Evolutionary conservation across 2,888 invertebrate genomes (phyloP), one percentile per base, ranked within the genome.

Genomic region (Chromoteleia sp.): DNA sequence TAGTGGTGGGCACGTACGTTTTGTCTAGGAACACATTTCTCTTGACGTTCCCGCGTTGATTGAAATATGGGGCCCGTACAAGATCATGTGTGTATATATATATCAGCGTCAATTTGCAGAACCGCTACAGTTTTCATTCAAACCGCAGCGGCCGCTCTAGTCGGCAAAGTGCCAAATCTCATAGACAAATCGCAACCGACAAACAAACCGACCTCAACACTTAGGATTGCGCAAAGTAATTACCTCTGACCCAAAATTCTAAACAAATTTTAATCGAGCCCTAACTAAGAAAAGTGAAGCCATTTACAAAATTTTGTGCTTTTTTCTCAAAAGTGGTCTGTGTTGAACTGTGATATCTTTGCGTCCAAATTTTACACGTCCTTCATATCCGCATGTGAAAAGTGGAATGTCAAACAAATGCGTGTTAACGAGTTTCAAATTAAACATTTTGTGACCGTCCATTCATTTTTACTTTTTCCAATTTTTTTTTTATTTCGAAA

Each of bases 51-150:
- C 56, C 56, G 56, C 63, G 79, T 43, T 77, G 19, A 45, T 79
- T 68, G 52, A 71, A 68, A 75, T 75, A 70, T 15, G 82, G 75
- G 84, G 82, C 81, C 70, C 67, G 56, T 63, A 43, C 59, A 76
- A 65, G 77, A 83, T 78, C 81, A 68, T 80, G 82, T 56, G 74
- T 78, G 68, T 74, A 82, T 89, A 89, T 89, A 89, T 89, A 88
- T 87, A 87, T 73, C 83, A 84, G 81, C 78, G 78, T 48, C 58
- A 70, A 83, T 83, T 84, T 81, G 81, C 79, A 77, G 74, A 81
- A 84, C 85, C 82, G 81, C 71, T 83, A 74, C 87, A 88, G 89
- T 88, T 87, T 87, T 83, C 83, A 73, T 83, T 67, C 74, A 78
- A 78, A 58, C 77, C 83, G 70, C 74, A 70, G 7, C 78, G 43